A percentile compares a stretch with the other conserved stretches of the same genome.
Conservation (phyloP, 2,888 invertebrate species). For the Gnatocerus cornutus region DNA sequence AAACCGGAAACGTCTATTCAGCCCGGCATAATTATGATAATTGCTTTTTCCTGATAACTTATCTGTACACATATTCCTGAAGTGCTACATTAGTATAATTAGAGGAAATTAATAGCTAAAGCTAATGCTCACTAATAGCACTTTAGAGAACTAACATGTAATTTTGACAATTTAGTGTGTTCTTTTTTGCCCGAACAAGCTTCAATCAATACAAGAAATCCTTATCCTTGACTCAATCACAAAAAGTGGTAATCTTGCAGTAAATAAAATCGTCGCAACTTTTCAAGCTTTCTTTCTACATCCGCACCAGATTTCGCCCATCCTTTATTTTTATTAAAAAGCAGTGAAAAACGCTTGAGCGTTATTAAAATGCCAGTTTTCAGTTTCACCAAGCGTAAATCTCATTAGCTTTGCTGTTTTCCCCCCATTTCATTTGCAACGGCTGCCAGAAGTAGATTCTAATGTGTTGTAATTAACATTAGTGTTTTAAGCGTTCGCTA, state of each 20-base stretch:
- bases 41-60: constrained; percentile 26
- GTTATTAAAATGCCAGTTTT: constrained; percentile 21
- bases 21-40: background rate
- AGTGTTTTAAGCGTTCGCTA: background rate
- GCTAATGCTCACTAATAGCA: constrained; percentile 9
- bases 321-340: constrained; percentile 5
- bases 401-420: constrained; percentile 23
- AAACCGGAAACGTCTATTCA: constrained; percentile 2
- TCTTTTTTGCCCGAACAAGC: background rate
- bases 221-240: background rate
- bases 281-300: background rate
- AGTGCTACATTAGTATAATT: constrained; percentile 18
- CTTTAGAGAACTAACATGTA: background rate
- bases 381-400: constrained; percentile 19
- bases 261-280: constrained; percentile 2
- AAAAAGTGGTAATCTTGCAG: background rate
- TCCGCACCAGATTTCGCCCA: constrained; percentile 5
- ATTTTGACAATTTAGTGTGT: background rate
- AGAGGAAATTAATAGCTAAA: constrained; percentile 19
- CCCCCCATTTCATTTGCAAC: constrained; percentile 11
- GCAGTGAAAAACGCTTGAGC: constrained; percentile 8
- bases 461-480: constrained; percentile 16
- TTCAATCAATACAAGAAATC: background rate
- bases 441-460: constrained; percentile 16
- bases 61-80: background rate